Evolutionary conservation across 2,797 vertebrate species (phyloP), one percentile per base, ranked within the genome.

Genomic region (Cirrhinus molitorella): DNA sequence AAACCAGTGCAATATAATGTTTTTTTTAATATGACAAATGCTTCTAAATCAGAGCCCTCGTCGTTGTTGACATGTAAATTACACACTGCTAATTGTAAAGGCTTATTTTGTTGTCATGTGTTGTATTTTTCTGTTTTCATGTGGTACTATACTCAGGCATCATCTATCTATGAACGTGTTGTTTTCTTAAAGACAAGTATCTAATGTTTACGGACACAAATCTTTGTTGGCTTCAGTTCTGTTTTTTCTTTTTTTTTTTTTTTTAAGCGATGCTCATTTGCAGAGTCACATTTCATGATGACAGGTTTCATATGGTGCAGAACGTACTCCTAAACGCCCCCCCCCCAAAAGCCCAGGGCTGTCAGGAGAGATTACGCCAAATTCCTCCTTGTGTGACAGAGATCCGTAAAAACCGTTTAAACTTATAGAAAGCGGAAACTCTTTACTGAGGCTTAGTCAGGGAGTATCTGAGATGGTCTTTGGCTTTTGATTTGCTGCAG

Each of bases 181-280:
- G 40, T 78, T 76, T 47, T 68, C 55, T 83, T 45, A 70, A 77
- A 57, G 23, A 34, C n/a, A 83, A 75, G 23, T 45, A 55, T 74
- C 43, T 74, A 81, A 75, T 83, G 80, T 77, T 83, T 77, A 83
- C 63, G 65, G 83, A 89, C 88, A 85, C 71, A 57, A 79, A 76
- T 77, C 70, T 91, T 88, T 84, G 83, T 88, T 89, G 83, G 89
- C 89, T 65, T 23, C 85, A 40, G 78, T 85, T 68, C 78, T 89
- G 81, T 81, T 72, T 0, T 2, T 12, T 17, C 23, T 49, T 61
- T 14, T 17, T 37, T 10, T 28, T 16, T 40, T 28, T 51, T 31
- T 25, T 72, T 19, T 47, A n/a, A 65, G 72, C 14, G 59, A 37
- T 3, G 65, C 74, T 78, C 51, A 61, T 70, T 68, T 78, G 66